phyloP scores from a whole-genome alignment of 2,797 vertebrate genomes.

The Lutjanus campechanus region DNA sequence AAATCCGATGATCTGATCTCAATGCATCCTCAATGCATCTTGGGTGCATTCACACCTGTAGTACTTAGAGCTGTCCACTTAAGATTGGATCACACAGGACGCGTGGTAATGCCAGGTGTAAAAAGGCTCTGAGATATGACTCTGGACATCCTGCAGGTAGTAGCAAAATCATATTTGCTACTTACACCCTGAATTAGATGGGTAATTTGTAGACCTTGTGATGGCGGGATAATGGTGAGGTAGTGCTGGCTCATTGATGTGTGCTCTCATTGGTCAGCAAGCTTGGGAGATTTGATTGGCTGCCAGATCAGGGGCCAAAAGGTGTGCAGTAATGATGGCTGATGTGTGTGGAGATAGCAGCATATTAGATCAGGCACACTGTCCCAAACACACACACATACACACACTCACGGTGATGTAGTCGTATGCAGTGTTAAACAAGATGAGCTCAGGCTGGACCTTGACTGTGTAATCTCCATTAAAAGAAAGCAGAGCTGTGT shows the following conservation, averaged over 20 bases:
- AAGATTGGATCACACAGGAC: no score
- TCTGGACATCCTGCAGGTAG: slow-evolving; percentile 17
- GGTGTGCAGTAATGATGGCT: slow-evolving; percentile 63
- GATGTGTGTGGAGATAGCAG: slow-evolving; percentile 67
- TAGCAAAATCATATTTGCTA: slow-evolving; percentile 1
- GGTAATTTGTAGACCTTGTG: slow-evolving; percentile 58
- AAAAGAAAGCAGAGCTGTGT: slow-evolving; percentile 78
- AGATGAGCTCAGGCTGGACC: slow-evolving; percentile 76
- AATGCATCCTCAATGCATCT: no score
- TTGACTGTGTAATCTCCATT: slow-evolving; percentile 80
- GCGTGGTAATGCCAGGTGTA: no score
- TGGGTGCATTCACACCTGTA: no score
- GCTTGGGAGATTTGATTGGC: slow-evolving; percentile 74
- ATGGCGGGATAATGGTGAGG: slow-evolving; percentile 1
- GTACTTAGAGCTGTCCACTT: no score
- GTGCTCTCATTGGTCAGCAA: slow-evolving; percentile 49
- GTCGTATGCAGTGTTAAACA: slow-evolving; percentile 60
- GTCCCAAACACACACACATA: slow-evolving; percentile 40
- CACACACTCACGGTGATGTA: slow-evolving; percentile 33
- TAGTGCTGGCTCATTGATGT: slow-evolving; percentile 10
- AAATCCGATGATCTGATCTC: no score
- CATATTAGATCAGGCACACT: slow-evolving; percentile 56
- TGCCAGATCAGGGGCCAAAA: slow-evolving; percentile 77
- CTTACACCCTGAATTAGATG: slow-evolving; percentile 37
- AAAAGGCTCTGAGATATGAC: background rate